Conservation (phyloP, 2,888 invertebrate species). For the Drosophila limbata region DNA sequence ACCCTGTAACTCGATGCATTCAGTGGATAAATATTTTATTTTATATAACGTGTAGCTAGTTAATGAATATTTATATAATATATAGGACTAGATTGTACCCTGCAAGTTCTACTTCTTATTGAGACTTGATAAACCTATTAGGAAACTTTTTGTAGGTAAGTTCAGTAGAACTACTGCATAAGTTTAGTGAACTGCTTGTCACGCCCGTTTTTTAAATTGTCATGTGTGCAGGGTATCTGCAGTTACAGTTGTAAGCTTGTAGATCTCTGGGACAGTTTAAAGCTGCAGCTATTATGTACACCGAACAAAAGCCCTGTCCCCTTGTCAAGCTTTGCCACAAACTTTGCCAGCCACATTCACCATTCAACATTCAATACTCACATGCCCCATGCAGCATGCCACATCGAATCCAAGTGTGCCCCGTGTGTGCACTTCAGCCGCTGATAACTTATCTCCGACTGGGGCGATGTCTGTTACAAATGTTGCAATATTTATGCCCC, state of each 20-base stretch:
- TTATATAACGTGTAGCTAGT: background rate
- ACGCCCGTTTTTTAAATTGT: background rate
- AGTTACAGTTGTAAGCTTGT: conserved; percentile 32
- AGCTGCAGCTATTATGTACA: conserved; percentile 43
- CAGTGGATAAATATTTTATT: background rate
- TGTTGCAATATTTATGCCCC: conserved; percentile 78
- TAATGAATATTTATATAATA: background rate
- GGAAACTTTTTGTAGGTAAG: background rate
- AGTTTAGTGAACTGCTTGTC: too few species aligned
- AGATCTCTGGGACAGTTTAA: conserved; percentile 39
- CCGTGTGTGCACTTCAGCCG: conserved; percentile 71
- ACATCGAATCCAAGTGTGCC: conserved; percentile 52
- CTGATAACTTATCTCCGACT: conserved; percentile 68
- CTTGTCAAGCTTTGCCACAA: conserved; percentile 48
- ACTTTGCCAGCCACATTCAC: conserved; percentile 58
- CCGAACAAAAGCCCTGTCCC: conserved; percentile 14
- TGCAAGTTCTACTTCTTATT: too few species aligned
- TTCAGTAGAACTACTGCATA: background rate
- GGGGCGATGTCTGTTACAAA: conserved; percentile 72
- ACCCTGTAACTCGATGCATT: background rate
- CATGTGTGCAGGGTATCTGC: conserved; percentile 3
- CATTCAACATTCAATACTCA: conserved; percentile 43
- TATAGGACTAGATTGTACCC: background rate
- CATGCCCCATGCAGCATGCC: conserved; percentile 35
- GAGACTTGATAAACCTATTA: background rate